A percentile compares a stretch with the other conserved stretches of the same genome.
Evolutionary conservation across 2,113 vertebrate species (phyloP).

Genomic region (Paradisaea rubra): DNA sequence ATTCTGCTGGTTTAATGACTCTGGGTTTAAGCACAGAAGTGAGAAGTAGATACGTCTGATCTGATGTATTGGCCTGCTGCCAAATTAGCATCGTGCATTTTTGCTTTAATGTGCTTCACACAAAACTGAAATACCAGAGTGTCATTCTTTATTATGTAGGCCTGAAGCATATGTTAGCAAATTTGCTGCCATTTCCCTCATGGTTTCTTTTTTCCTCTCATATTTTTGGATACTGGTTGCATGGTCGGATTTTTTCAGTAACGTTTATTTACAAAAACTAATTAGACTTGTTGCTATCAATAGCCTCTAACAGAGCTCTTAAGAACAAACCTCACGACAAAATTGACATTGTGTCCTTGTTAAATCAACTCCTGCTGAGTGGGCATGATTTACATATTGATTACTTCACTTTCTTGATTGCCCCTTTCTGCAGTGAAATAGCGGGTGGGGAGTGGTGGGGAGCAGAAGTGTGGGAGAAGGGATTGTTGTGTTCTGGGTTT

Average conservation of each 20-base stretch:
- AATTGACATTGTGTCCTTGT: conserved; percentile 35
- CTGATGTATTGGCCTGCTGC: not conserved
- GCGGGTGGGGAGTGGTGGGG: not conserved
- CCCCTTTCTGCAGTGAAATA: not conserved
- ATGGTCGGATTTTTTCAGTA: not conserved
- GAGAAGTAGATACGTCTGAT: not conserved
- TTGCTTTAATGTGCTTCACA: not conserved
- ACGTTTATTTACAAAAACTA: conserved; percentile 34
- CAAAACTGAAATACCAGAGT: not conserved
- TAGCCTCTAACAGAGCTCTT: conserved; percentile 31
- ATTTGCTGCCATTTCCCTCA: not conserved
- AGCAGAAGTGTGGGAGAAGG: not conserved
- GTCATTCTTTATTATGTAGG: not conserved
- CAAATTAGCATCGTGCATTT: not conserved
- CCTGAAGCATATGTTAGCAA: not conserved
- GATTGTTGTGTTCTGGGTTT: accelerated
- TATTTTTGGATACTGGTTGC: not conserved
- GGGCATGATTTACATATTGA: conserved; percentile 44
- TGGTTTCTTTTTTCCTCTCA: not conserved
- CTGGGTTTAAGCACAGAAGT: not conserved
- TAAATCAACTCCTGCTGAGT: conserved; percentile 39
- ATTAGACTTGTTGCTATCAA: conserved; percentile 51
- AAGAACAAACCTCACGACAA: conserved; percentile 1
- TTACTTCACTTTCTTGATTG: conserved; percentile 36
- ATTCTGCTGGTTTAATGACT: not conserved